Evolutionary conservation across 2,888 invertebrate species (phyloP), one percentile per base, ranked within the genome.

Genomic region (Phalangium opilio): DNA sequence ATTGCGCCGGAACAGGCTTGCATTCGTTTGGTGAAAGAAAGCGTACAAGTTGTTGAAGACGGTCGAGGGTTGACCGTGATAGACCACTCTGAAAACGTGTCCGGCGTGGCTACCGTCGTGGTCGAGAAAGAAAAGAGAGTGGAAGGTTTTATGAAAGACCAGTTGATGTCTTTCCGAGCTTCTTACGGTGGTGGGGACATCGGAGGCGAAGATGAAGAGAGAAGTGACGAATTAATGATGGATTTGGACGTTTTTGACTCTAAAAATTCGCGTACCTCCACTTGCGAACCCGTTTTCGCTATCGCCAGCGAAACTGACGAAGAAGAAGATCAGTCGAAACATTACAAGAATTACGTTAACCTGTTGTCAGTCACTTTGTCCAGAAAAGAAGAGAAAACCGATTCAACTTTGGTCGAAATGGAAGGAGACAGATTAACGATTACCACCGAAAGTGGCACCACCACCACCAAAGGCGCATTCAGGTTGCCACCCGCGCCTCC

Each of bases 11-110:
- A 48, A 18, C 50, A 48, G 36, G 55, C 55, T 12, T 36, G 43
- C 21, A 50, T 50, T 12, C 49, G 46, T 17, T n/a, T 55, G 8
- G 53, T 55, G 11, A 43, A 34, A n/a, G 55, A 50, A 19, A 39
- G 43, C 21, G 18, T 51, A 10, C 46, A 38, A 18, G 44, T 50
- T 11, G 36, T 43, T 40, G 39, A 27, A 8, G 27, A 27, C 8
- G 27, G 27, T 4, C 27, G 4, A 7, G n/a, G n/a, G n/a, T 4
- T 27, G 5, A 27, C 27, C 27, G 8, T 49, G 12, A 43, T 47
- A n/a, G 45, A 36, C 27, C 45, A 46, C 3, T 49, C 52, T 42
- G 7, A 51, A 8, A 44, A 50, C 42, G n/a, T 32, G 21, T 35
- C 51, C 3, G 36, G 34, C 14, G 46, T 48, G 39, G 42, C 48